Conservation (phyloP, 2,797 vertebrate species). For the Psittacula derbiana region DNA sequence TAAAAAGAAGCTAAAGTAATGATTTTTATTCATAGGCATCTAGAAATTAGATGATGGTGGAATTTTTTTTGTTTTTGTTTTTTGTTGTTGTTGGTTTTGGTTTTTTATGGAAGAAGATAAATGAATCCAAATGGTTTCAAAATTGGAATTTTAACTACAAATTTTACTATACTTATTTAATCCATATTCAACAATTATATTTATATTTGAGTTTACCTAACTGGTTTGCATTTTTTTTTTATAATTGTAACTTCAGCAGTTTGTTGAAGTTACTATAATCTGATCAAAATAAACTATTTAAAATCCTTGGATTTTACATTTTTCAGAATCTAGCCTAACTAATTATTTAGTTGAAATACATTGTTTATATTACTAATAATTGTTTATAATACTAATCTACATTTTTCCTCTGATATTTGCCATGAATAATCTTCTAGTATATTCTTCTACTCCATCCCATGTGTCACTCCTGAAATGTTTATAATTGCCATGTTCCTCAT, state of each 20-base stretch:
- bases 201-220: background rate
- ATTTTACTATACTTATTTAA: background rate
- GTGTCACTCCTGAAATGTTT: background rate
- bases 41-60: background rate
- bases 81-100: too few species aligned
- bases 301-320: background rate
- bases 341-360: background rate
- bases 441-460: background rate
- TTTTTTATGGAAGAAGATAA: background rate
- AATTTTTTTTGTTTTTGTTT: too few species aligned
- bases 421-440: background rate
- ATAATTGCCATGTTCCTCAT: background rate
- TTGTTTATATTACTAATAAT: background rate
- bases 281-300: background rate
- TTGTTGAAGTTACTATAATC: background rate
- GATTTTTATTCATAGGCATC: background rate
- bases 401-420: background rate
- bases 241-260: background rate
- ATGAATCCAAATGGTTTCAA: background rate
- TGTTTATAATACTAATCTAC: background rate
- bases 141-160: background rate
- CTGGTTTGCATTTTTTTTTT: background rate
- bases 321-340: background rate
- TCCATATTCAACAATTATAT: background rate
- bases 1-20: background rate